Base-by-base conservation (phyloP, 2,797 vertebrate genomes). In the Phalloptychus januarius region DNA sequence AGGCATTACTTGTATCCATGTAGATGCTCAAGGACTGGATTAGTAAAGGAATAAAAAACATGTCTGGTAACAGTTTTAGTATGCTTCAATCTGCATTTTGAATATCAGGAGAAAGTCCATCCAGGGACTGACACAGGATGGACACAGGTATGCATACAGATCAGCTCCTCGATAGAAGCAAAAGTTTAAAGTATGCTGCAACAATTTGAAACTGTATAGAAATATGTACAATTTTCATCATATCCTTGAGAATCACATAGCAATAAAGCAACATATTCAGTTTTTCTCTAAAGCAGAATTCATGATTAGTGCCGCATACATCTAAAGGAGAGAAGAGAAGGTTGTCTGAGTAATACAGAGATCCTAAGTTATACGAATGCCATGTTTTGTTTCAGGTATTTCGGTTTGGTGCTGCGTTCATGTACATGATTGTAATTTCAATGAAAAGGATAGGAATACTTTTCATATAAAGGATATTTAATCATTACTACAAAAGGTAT, bases 401-500 rank as follows among this genome's bases (percentile, higher is more conserved):
- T 2, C 28, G 50, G 42, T 71, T 50, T 86, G 74, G 31, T 40
- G 48, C 81, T 86, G 86, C 80, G 74, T 67, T 72, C 38, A 75
- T 79, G 87, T 72, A 31, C 70, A 73, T 86, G 72, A 16, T 58
- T 78, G 61, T 83, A 75, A 84, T 79, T 81, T 52, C 63, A 78
- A 81, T 82, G 76, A 81, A 87, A 48, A 86, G 72, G 76, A 82
- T 69, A 76, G 58, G 58, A 70, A 84, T 70, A 38, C 74, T 91
- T 91, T 88, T 83, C 71, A 88, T 58, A 54, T 84, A 52, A 33
- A 65, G 42, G 61, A 61, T 58, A 87, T 85, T 90, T 85, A 87
- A 90, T 88, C 78, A 86, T 48, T 10, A 23, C 58, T 74, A 70
- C 56, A 15, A 85, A 71, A 72, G 42, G 5, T 71, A 36, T 45